A percentile compares a stretch with the other conserved stretches of the same genome.
These are phyloP conservation scores for Hippocampus kuda DNA, from an alignment of 2,797 vertebrate genomes.

Conservation along the genomic window DNA sequence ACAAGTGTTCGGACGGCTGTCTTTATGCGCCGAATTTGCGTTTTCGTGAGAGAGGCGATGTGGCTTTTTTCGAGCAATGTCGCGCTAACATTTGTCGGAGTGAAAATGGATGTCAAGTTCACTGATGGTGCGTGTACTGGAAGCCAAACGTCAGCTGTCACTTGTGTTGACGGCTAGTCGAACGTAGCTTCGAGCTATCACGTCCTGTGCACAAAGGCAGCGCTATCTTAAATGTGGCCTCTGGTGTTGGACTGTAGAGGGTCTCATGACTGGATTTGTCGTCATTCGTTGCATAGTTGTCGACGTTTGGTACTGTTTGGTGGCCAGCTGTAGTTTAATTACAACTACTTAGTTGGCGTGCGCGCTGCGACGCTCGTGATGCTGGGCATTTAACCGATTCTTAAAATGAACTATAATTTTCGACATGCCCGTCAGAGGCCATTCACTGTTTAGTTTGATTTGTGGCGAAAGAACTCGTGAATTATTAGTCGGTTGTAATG, in stretches of 20 bases:
- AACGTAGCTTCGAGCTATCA: slow-evolving; percentile 49
- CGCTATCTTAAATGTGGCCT: slow-evolving; percentile 17
- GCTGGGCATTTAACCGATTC: neutral
- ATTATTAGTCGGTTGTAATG: neutral
- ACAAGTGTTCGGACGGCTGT: slow-evolving; percentile 23
- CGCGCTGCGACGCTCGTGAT: neutral
- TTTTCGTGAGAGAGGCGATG: slow-evolving; percentile 7
- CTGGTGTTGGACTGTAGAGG: neutral
- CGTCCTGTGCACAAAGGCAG: slow-evolving; percentile 43
- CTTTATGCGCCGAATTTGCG: slow-evolving; percentile 12
- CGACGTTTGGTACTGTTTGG: neutral
- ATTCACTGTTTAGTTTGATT: neutral
- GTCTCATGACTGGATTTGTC: neutral
- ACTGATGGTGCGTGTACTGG: slow-evolving; percentile 55
- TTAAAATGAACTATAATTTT: neutral
- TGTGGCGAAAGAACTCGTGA: neutral
- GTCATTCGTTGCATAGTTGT: neutral
- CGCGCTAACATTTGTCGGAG: slow-evolving; percentile 27
- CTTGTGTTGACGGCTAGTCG: slow-evolving; percentile 51
- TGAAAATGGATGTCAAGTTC: slow-evolving; percentile 64
- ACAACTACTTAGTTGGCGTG: neutral
- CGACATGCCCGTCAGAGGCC: neutral
- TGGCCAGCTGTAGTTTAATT: neutral
- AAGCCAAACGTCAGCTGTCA: slow-evolving; percentile 68
- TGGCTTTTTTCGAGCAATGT: slow-evolving; percentile 14